Percentiles rank a stretch among this genome's conserved stretches.
Evolutionary conservation across 1,140 invertebrate genomes (phyloP).

Genomic region (Tetramorium parvispinum): DNA sequence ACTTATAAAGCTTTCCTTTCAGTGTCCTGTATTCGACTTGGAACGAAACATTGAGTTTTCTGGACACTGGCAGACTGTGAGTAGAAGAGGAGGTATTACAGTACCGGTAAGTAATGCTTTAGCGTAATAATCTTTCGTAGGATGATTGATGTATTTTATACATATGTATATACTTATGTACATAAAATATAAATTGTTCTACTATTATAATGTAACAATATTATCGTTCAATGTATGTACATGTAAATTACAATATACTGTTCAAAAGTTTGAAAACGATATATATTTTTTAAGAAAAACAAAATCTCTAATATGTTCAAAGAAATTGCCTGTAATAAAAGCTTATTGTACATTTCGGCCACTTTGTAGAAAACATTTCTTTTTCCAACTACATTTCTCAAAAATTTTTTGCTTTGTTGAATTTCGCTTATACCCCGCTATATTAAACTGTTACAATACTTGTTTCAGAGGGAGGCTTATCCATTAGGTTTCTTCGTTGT

Average conservation of each 20-base stretch:
- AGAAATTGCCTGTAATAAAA: no score
- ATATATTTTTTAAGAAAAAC: no score
- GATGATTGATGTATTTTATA: slow-evolving; percentile 15
- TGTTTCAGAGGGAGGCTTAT: slow-evolving; percentile 80
- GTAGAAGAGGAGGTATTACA: slow-evolving; percentile 87
- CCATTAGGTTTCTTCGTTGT: slow-evolving; percentile 93
- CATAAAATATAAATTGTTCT: slow-evolving; percentile 27
- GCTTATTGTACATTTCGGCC: no score
- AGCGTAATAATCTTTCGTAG: background rate
- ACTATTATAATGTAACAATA: background rate
- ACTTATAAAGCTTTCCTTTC: slow-evolving; percentile 65
- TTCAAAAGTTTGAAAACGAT: no score
- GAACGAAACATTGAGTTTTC: slow-evolving; percentile 88
- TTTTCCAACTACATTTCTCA: no score
- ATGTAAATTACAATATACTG: no score
- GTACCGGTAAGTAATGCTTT: slow-evolving; percentile 83
- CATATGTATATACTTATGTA: slow-evolving; percentile 21
- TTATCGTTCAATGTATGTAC: background rate
- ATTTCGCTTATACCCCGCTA: no score
- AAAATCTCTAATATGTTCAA: no score
- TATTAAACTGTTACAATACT: slow-evolving; percentile 31
- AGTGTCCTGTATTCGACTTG: slow-evolving; percentile 90
- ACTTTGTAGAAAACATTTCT: no score
- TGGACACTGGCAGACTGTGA: slow-evolving; percentile 89
- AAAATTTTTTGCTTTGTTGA: no score